Evolutionary conservation across 2,888 invertebrate species (phyloP), one percentile per base, ranked within the genome.

Genomic region (Embidobia sp.): DNA sequence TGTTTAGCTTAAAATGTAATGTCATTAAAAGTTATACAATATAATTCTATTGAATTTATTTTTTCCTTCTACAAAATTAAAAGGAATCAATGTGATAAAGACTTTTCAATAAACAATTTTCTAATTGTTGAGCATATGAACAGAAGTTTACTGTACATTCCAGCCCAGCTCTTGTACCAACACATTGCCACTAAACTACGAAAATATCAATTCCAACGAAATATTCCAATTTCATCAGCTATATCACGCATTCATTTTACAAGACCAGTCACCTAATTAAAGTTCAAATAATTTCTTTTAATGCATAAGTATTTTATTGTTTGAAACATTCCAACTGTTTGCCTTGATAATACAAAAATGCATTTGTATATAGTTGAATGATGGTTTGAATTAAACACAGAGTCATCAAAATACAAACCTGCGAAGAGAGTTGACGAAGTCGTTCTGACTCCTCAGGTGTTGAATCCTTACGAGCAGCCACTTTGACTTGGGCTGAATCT

Each of bases 401-500:
- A n/a, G n/a, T n/a, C n/a, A n/a, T n/a, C n/a, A n/a, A n/a, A n/a
- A 13, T 11, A 77, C 77, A 57, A 67, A 89, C 89, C 93, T 98
- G 98, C 83, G 97, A 96, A 0, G 97, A 96, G 84, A 98, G 92
- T 26, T 97, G 96, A 83, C 95, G 94, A 35, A 98, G 92, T 80
- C 97, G 91, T 29, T 96, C 94, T 84, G 96, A 94, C 86, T 97
- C 97, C 78, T 94, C 94, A 7, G 94, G 91, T 0, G 95, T 94
- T 85, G 96, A 96, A 87, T 98, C 97, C 70, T 95, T 93, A 44
- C 97, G 91, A 0, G 97, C 97, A 0, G 98, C 98, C 4, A 98
- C 97, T 91, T 97, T 97, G 0, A 98, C 97, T 70, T 96, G 96
- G 6, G 95, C 96, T 80, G 95, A 91, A 89, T 98, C 98, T 0